A percentile compares a stretch with the other conserved stretches of the same genome.
These are phyloP conservation scores for Coenobita brevimanus DNA, from an alignment of 1,140 invertebrate species.

Conservation along the genomic window DNA sequence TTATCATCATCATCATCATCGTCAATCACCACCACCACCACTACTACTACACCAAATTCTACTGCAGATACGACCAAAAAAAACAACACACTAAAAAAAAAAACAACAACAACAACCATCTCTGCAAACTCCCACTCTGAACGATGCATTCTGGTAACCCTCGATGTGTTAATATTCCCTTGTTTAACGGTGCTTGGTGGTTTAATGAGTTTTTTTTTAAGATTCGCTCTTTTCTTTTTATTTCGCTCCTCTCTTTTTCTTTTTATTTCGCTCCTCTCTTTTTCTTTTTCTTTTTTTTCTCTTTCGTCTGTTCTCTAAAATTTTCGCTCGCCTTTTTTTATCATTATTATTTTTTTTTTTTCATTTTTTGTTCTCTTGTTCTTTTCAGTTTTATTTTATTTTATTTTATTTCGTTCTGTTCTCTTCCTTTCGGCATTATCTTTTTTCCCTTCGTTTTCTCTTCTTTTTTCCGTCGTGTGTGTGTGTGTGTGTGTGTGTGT, in stretches of 20 bases:
- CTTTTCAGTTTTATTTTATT: not conserved
- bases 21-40: no score
- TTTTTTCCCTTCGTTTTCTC: not conserved
- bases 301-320: not conserved
- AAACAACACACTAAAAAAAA: not conserved
- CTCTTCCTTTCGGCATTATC: not conserved
- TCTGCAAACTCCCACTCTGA: not conserved
- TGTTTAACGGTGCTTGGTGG: no score
- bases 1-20: no score
- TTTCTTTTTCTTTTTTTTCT: not conserved
- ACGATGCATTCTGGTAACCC: no score
- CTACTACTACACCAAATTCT: slow-evolving; percentile 4
- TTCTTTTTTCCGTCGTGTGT: no score
- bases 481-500: slow-evolving; percentile 1
- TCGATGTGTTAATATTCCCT: no score
- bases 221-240: no score
- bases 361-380: not conserved
- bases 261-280: not conserved
- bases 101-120: not conserved
- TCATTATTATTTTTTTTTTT: no score
- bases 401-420: not conserved
- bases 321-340: no score
- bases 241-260: not conserved
- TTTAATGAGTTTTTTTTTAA: no score
- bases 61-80: not conserved